A percentile compares a stretch with the other conserved stretches of the same genome.
phyloP scores from a whole-genome alignment of 1,140 invertebrate genomes.

The Paramacrobiotus metropolitanus region DNA sequence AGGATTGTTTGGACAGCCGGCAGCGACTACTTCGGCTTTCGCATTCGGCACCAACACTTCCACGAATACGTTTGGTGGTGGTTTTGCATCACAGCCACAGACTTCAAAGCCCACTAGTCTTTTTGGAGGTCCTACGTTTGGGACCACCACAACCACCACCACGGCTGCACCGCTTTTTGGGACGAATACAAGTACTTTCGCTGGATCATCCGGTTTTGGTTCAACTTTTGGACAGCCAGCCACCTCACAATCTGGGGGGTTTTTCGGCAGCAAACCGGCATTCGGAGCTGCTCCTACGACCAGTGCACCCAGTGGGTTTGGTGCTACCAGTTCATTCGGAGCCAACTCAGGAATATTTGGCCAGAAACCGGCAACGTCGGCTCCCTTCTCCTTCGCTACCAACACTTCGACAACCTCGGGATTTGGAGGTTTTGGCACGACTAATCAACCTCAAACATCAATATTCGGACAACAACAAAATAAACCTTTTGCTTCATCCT shows the following conservation, averaged over 20 bases:
- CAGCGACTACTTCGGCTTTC: constrained; percentile 5
- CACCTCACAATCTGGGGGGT: constrained; percentile 1
- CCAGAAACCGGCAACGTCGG: constrained; percentile 16
- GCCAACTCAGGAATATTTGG: constrained; percentile 1
- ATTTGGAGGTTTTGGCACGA: constrained; percentile 18
- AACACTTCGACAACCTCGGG: constrained; percentile 14
- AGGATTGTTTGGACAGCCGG: constrained; percentile 14
- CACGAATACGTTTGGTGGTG: too few species aligned
- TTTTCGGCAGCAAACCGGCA: constrained; percentile 12
- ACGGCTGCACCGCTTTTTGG: constrained; percentile 12
- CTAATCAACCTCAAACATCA: constrained; percentile 31
- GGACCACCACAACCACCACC: constrained; percentile 8
- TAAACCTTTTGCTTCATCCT: too few species aligned
- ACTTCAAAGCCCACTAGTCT: not conserved
- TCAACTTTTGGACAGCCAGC: constrained; percentile 10
- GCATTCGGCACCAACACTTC: too few species aligned
- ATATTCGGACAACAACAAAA: too few species aligned
- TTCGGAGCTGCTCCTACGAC: constrained; percentile 18
- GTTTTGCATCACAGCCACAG: too few species aligned
- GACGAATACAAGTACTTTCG: constrained; percentile 11
- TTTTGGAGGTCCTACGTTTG: too few species aligned
- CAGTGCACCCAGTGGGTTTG: constrained; percentile 14
- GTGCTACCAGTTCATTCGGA: constrained; percentile 13
- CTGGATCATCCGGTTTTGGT: not conserved
- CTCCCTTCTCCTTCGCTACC: constrained; percentile 20